Base-by-base conservation (phyloP, 2,797 vertebrate species). In the Acipenser ruthenus region DNA sequence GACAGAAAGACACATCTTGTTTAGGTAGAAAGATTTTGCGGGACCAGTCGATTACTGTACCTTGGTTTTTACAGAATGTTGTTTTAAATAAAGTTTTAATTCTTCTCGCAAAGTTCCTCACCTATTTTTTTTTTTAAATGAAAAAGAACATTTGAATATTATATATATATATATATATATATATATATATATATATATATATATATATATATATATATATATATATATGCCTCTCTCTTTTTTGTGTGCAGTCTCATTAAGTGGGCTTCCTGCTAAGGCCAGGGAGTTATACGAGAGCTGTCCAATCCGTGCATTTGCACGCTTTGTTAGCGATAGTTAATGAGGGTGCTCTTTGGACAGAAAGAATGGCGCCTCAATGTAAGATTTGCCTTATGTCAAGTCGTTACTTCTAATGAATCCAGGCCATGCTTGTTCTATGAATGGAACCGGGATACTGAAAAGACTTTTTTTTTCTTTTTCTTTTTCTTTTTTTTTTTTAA, bases 241-340 rank as follows among this genome's bases (percentile, higher is more conserved):
- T 86, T 87, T 87, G 86, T 90, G 88, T 91, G 87, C 87, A 87
- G 92, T 95, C 94, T 97, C 93, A 95, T 97, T 98, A 96, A 94
- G 91, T 91, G 86, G 91, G 90, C 91, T 93, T 94, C 94, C 93
- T 95, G 93, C 93, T 91, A 95, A 91, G 93, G 90, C 89, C 87
- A 85, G 83, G 84, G 90, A 90, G 88, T 88, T 91, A 90, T 91
- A 93, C 90, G 87, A 90, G 91, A 94, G 90, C 92, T 93, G 91
- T 94, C 91, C 92, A 92, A 93, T 94, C 93, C 91, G 88, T 89
- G 91, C 92, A 93, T 95, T 93, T 96, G 94, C 95, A 95, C 92
- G 94, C 94, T 92, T 96, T 95, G 94, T 97, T 97, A 97, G 92
- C 89, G 91, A 91, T 86, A 92, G 91, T 95, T 96, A 98, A 99